A percentile compares a stretch with the other conserved stretches of the same genome.
Evolutionary conservation across 1,140 invertebrate species (phyloP).

Genomic region (Drosophila sulfurigaster): DNA sequence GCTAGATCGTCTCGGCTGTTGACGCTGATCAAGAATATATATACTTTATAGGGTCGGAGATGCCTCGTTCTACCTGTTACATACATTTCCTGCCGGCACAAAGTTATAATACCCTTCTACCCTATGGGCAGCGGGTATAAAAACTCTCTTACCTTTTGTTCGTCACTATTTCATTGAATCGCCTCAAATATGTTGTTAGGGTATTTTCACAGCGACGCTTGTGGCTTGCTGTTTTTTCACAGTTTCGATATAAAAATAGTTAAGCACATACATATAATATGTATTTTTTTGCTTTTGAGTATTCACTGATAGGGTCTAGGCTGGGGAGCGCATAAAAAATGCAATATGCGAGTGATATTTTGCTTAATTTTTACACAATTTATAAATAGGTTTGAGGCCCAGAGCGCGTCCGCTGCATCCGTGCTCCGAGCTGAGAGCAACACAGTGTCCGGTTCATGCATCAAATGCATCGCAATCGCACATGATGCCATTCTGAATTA

Average conservation of each 20-base stretch:
- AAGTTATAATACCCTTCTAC: no score
- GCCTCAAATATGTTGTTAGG: not conserved
- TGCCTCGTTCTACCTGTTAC: no score
- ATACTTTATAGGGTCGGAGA: no score
- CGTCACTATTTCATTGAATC: not conserved
- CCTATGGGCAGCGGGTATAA: no score
- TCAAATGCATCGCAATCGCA: constrained; percentile 15
- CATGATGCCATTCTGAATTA: constrained; percentile 35
- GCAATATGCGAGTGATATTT: constrained; percentile 28
- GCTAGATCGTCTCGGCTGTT: no score
- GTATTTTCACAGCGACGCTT: not conserved
- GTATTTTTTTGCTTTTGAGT: not conserved
- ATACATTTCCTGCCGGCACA: no score
- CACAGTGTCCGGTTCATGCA: not conserved
- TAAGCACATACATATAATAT: not conserved
- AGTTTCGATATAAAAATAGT: not conserved
- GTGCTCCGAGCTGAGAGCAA: constrained; percentile 8
- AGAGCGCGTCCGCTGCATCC: constrained; percentile 28
- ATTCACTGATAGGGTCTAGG: constrained; percentile 35
- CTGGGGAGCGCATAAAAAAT: constrained; percentile 39
- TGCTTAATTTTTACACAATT: constrained; percentile 19
- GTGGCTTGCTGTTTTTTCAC: not conserved
- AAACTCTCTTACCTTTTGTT: not conserved
- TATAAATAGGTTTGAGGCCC: constrained; percentile 55
- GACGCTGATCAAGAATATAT: no score